A percentile compares a stretch with the other conserved stretches of the same genome.
Evolutionary conservation across 2,888 invertebrate species (phyloP).

Genomic region (Latrodectus elegans): DNA sequence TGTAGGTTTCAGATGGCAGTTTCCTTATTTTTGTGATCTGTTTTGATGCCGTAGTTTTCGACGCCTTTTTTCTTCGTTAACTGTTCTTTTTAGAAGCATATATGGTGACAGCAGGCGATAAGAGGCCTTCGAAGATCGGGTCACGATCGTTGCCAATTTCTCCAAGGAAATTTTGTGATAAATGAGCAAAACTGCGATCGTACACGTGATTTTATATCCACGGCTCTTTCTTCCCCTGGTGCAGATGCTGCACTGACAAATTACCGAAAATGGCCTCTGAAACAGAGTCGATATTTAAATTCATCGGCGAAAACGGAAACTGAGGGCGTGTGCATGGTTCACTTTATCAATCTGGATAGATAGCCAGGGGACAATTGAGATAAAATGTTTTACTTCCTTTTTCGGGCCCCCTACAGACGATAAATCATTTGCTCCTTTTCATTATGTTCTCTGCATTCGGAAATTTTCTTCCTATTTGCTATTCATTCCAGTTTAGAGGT

Average conservation of each 20-base stretch:
- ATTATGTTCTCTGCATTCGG: background rate
- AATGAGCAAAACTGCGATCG: constrained; percentile 15
- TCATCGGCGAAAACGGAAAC: constrained; percentile 5
- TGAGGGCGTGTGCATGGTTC: background rate
- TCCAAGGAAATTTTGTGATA: constrained; percentile 40
- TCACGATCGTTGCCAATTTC: constrained; percentile 40
- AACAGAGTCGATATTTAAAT: constrained; percentile 5
- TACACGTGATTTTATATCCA: constrained; percentile 16
- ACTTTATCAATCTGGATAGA: constrained; percentile 2
- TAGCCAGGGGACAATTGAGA: background rate
- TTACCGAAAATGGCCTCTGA: background rate
- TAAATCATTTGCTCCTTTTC: constrained; percentile 2
- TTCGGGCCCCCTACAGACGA: background rate
- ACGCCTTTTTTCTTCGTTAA: constrained; percentile 14
- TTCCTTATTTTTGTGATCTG: constrained; percentile 48
- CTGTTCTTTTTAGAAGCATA: constrained; percentile 26
- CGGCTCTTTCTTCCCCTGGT: background rate
- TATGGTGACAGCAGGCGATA: constrained; percentile 18
- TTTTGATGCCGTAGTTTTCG: constrained; percentile 34
- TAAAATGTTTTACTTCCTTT: background rate
- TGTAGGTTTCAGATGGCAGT: constrained; percentile 48
- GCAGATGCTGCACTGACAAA: background rate
- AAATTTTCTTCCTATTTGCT: too few relatives aligned
- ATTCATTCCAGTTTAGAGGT: too few relatives aligned
- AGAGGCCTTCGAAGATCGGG: constrained; percentile 20